Percentiles rank a stretch among this genome's conserved stretches.
phyloP scores from a whole-genome alignment of 2,113 vertebrate genomes.

The Colius striatus region DNA sequence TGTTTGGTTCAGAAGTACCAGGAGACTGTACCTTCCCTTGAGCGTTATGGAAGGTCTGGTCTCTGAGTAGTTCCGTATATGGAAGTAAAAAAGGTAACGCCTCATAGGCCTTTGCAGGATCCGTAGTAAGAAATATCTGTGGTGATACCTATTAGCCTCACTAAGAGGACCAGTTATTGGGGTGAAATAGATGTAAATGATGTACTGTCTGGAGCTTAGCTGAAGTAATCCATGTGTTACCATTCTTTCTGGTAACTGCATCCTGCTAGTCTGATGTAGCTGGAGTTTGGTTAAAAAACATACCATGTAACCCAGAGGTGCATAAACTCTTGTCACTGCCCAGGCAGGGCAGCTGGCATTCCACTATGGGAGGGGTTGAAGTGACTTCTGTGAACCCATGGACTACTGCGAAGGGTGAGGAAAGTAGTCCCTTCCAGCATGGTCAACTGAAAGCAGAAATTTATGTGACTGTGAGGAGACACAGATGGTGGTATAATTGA shows the following conservation, averaged over 20 bases:
- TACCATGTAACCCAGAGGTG: not conserved
- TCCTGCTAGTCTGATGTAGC: not conserved
- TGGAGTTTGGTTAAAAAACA: not conserved
- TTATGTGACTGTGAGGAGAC: not conserved
- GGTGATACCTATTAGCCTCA: not conserved
- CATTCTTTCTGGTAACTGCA: not conserved
- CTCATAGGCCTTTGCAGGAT: not conserved
- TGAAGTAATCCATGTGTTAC: not conserved
- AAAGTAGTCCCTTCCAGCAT: not conserved
- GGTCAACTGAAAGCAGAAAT: not conserved
- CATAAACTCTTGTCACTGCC: too few relatives aligned
- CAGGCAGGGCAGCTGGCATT: not conserved
- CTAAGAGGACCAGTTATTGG: not conserved
- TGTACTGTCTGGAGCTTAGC: not conserved
- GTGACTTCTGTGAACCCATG: not conserved
- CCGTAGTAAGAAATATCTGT: not conserved
- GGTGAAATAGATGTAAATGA: not conserved
- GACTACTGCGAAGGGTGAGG: not conserved
- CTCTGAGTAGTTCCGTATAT: not conserved
- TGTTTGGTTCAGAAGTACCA: not conserved
- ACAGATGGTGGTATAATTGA: not conserved
- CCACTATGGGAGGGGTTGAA: not conserved
- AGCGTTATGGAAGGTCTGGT: not conserved
- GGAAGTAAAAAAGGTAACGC: not conserved
- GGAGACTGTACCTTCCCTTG: not conserved